Evolutionary conservation across 2,113 vertebrate genomes (phyloP).

Genomic region (Pantherophis guttatus): DNA sequence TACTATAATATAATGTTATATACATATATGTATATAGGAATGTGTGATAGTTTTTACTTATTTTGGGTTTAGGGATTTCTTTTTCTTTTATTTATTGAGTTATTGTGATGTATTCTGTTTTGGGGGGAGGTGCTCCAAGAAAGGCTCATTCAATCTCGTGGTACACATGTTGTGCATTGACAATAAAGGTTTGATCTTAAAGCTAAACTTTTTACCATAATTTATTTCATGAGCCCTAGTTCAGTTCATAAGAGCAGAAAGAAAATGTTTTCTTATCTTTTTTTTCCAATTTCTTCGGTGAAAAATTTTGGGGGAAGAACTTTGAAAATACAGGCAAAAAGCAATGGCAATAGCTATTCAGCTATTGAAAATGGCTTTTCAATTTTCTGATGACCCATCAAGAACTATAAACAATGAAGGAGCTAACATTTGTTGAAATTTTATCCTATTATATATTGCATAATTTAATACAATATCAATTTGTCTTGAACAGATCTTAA

Average conservation of each 20-base stretch:
- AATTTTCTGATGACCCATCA: not conserved
- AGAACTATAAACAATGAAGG: not conserved
- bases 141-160: too few relatives aligned
- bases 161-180: too few relatives aligned
- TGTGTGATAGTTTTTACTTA: too few relatives aligned
- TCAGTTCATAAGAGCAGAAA: not conserved
- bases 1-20: too few relatives aligned
- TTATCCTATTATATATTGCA: not conserved
- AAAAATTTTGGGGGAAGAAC: not conserved
- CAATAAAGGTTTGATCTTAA: not conserved
- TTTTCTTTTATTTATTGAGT: too few relatives aligned
- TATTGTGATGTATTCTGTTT: too few relatives aligned
- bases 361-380: not conserved
- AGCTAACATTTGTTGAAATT: not conserved
- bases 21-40: too few relatives aligned
- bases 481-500: not conserved
- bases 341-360: not conserved
- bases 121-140: too few relatives aligned
- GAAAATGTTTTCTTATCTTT: not conserved
- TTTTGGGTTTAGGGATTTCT: too few relatives aligned
- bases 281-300: not conserved
- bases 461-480: not conserved
- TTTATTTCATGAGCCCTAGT: not conserved
- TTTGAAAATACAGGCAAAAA: not conserved
- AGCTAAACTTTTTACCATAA: not conserved